Evolutionary conservation across 2,888 invertebrate genomes (phyloP).

Genomic region (Acronicta alni): DNA sequence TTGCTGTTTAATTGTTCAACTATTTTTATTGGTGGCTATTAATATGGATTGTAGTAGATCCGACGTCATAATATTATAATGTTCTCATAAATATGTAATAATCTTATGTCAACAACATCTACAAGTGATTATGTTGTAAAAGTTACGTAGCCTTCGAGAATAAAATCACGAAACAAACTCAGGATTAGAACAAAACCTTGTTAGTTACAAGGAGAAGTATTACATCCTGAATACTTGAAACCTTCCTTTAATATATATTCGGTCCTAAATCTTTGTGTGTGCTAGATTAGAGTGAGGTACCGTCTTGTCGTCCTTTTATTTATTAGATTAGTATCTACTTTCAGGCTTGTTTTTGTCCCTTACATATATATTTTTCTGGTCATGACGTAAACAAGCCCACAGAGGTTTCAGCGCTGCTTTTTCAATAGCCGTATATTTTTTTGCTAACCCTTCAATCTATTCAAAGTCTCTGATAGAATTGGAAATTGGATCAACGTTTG

Average conservation of each 20-base stretch:
- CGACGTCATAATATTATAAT: too few relatives aligned
- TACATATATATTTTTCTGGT: conserved; percentile 8
- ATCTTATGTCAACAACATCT: background rate
- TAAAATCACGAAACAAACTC: background rate
- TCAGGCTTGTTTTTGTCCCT: conserved; percentile 7
- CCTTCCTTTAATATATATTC: conserved; percentile 38
- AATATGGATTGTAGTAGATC: too few relatives aligned
- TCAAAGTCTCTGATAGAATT: conserved; percentile 44
- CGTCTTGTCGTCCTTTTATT: conserved; percentile 31
- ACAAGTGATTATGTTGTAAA: too few relatives aligned
- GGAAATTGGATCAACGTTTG: conserved; percentile 45
- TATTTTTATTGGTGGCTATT: too few relatives aligned
- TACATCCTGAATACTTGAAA: conserved; percentile 11
- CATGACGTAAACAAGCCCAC: conserved; percentile 15
- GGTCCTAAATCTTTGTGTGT: conserved; percentile 29
- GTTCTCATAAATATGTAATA: too few relatives aligned
- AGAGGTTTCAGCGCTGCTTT: conserved; percentile 6
- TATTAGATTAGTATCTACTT: conserved; percentile 24
- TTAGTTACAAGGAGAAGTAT: conserved; percentile 20
- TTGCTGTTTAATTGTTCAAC: too few relatives aligned
- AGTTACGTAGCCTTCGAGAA: background rate
- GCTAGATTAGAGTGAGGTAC: conserved; percentile 22
- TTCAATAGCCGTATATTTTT: conserved; percentile 18
- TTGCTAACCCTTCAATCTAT: conserved; percentile 15
- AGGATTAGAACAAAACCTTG: conserved; percentile 1